Conservation (phyloP, 2,797 vertebrate species). For the Choloepus didactylus region DNA sequence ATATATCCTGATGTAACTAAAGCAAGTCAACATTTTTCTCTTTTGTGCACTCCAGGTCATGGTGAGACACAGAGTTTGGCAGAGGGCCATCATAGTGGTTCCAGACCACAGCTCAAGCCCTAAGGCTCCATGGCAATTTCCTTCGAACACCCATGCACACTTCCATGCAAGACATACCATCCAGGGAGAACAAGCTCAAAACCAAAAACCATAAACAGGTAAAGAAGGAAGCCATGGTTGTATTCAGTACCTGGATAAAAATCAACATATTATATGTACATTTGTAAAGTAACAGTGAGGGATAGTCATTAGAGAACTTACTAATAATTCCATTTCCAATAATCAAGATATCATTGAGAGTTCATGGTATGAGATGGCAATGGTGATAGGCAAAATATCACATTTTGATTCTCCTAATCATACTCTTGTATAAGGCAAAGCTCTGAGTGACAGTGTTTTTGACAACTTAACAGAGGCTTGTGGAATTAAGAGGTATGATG, state of each 20-base stretch:
- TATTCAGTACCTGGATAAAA: no score
- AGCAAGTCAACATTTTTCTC: neutral
- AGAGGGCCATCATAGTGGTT: neutral
- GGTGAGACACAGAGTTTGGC: neutral
- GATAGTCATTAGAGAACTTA: neutral
- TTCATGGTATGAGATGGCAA: no score
- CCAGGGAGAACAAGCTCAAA: fast-evolving
- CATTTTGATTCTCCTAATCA: no score
- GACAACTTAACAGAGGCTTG: no score
- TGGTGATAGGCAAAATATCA: no score
- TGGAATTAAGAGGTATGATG: no score
- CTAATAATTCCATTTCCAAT: no score
- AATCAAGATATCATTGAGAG: no score
- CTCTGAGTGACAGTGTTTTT: no score
- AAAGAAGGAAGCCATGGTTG: neutral
- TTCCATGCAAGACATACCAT: neutral
- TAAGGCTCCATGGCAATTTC: no score
- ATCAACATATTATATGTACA: neutral
- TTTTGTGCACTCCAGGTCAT: neutral
- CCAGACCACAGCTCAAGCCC: neutral
- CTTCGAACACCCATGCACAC: fast-evolving
- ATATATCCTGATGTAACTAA: neutral
- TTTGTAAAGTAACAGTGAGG: neutral
- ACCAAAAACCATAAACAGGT: neutral
- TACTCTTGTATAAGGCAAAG: no score